Conservation (phyloP, 2,888 invertebrate genomes). For the Emmelina monodactyla region DNA sequence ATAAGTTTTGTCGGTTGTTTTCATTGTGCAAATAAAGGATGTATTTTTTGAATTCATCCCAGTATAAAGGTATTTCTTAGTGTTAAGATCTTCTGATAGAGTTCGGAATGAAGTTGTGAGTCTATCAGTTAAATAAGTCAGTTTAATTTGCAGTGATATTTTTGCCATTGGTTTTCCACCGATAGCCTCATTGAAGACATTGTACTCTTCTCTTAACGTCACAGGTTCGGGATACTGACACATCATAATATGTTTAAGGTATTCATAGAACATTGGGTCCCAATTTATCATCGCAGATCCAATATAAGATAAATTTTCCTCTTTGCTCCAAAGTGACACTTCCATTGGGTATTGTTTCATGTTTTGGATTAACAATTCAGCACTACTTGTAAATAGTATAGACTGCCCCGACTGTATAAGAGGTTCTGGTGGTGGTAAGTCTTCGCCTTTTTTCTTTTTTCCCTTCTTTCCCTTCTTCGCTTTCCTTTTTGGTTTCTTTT, state of each 20-base stretch:
- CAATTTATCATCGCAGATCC: conserved; percentile 38
- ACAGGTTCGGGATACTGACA: conserved; percentile 28
- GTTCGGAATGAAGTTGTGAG: conserved; percentile 47
- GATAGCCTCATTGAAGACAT: conserved; percentile 50
- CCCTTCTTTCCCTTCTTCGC: conserved; percentile 38
- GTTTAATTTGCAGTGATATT: conserved; percentile 44
- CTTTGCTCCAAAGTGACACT: conserved; percentile 50
- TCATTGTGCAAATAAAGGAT: conserved; percentile 50
- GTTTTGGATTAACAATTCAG: conserved; percentile 41
- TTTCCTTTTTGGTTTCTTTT: conserved; percentile 29
- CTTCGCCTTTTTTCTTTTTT: conserved; percentile 32
- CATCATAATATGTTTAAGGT: conserved; percentile 31
- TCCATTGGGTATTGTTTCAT: conserved; percentile 44
- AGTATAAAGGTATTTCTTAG: conserved; percentile 46
- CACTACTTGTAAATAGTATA: conserved; percentile 43
- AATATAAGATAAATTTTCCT: conserved; percentile 40
- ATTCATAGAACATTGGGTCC: conserved; percentile 38
- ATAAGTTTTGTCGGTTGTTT: conserved; percentile 45
- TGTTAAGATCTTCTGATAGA: conserved; percentile 42
- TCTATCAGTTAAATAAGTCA: conserved; percentile 39
- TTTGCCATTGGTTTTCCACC: conserved; percentile 48
- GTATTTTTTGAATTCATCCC: conserved; percentile 51
- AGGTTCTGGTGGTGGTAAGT: conserved; percentile 40
- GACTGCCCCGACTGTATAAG: conserved; percentile 52
- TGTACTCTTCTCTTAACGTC: conserved; percentile 42